Evolutionary conservation across 2,888 invertebrate genomes (phyloP).

Genomic region (Hetaerina titia): DNA sequence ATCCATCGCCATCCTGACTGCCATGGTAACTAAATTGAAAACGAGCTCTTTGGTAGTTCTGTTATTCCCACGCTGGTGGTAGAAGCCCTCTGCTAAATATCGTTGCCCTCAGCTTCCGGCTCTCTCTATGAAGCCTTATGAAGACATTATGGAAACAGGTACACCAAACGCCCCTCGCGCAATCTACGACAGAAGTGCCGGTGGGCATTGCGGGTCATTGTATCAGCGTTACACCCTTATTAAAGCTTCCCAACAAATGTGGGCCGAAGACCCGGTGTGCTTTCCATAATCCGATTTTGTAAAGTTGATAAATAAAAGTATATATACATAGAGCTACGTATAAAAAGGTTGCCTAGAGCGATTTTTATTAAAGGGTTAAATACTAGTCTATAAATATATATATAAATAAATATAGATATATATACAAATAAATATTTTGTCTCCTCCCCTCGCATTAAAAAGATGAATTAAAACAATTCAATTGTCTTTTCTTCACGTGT

Average conservation of each 20-base stretch:
- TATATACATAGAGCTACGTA: constrained; percentile 51
- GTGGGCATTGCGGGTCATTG: constrained; percentile 3
- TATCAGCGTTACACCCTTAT: not conserved
- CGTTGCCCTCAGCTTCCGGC: not conserved
- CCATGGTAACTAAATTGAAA: not conserved
- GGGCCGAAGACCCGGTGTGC: constrained; percentile 54
- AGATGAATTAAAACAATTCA: not conserved
- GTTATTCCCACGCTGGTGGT: not conserved
- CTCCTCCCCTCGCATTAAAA: constrained; percentile 61
- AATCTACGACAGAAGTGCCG: not conserved
- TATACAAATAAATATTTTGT: constrained; percentile 60
- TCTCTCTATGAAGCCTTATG: not conserved
- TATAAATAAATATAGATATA: constrained; percentile 54
- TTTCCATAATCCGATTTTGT: constrained; percentile 57
- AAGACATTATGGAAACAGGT: constrained; percentile 26
- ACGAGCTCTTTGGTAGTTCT: not conserved
- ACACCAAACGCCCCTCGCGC: not conserved
- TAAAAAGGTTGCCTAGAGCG: constrained; percentile 50
- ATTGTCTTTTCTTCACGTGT: not conserved
- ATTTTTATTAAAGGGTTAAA: constrained; percentile 47
- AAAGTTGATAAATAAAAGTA: constrained; percentile 42
- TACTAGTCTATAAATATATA: constrained; percentile 33
- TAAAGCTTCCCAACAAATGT: not conserved
- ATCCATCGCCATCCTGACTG: not conserved
- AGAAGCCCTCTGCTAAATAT: not conserved